Percentiles rank a stretch among this genome's conserved stretches.
These are phyloP conservation scores for Cheilosia vernalis DNA, from an alignment of 2,888 invertebrate genomes.

Conservation along the genomic window DNA sequence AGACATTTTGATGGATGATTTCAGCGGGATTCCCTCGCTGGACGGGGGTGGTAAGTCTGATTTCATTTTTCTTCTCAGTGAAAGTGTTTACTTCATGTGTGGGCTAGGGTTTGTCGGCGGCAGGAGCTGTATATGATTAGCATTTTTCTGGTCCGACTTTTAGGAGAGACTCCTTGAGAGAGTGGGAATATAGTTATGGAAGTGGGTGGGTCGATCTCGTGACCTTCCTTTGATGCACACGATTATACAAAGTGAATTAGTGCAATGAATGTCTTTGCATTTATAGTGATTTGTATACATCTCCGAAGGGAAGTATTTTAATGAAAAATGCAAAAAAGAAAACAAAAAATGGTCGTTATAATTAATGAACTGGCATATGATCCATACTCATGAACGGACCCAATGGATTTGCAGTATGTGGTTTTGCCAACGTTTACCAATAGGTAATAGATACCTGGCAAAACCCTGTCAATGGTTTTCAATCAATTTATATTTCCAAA, in stretches of 20 bases:
- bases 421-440: too few species aligned
- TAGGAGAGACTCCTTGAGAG: not conserved
- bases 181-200: not conserved
- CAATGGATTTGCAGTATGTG: too few species aligned
- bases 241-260: not conserved
- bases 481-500: too few species aligned
- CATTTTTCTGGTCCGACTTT: constrained; percentile 9
- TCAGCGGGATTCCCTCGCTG: constrained; percentile 70
- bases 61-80: constrained; percentile 41
- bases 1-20: constrained; percentile 73
- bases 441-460: too few species aligned
- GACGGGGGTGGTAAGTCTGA: constrained; percentile 64
- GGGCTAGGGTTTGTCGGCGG: not conserved
- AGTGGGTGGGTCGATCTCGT: constrained; percentile 30
- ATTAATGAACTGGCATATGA: too few species aligned
- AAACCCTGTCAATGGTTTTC: too few species aligned
- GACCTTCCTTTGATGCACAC: constrained; percentile 53
- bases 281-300: constrained; percentile 11
- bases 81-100: constrained; percentile 27
- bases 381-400: too few species aligned
- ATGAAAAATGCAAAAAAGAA: not conserved
- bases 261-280: not conserved
- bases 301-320: constrained; percentile 21
- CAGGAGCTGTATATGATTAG: constrained; percentile 15
- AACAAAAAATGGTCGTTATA: too few species aligned